These are phyloP conservation scores for Narcine bancroftii DNA, from an alignment of 2,113 vertebrate genomes.

Conservation along the genomic window DNA sequence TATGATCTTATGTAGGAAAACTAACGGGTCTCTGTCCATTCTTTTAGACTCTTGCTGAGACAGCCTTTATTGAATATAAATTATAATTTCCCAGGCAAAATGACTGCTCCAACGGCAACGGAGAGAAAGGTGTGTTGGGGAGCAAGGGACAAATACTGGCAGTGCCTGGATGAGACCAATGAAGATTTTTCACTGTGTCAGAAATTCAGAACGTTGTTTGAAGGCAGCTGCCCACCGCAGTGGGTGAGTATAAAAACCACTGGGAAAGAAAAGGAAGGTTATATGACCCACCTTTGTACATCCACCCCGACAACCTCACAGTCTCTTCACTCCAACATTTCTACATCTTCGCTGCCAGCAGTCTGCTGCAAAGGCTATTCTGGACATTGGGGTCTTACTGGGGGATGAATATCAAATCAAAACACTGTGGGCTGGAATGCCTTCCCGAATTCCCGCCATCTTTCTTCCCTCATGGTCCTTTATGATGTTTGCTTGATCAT, in stretches of 20 bases:
- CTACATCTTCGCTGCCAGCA: neutral
- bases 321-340: neutral
- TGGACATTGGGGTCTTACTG: neutral
- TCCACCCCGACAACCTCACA: neutral
- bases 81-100: conserved; percentile 42
- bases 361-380: no score
- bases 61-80: neutral
- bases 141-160: conserved; percentile 76
- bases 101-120: conserved; percentile 72
- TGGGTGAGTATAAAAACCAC: conserved; percentile 64
- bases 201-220: conserved; percentile 59
- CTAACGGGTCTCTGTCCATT: neutral
- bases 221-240: conserved; percentile 72
- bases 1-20: no score
- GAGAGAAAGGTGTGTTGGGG: conserved; percentile 78
- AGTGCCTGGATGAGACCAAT: conserved; percentile 65
- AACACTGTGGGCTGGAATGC: neutral
- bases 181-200: conserved; percentile 59
- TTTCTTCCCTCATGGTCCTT: no score
- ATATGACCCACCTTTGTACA: neutral
- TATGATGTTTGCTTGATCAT: no score
- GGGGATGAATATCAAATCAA: neutral
- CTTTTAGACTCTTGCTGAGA: neutral
- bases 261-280: neutral
- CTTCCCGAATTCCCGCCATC: no score